A percentile compares a stretch with the other conserved stretches of the same genome.
Evolutionary conservation across 2,113 vertebrate species (phyloP).

Genomic region (Actenoides lindsayi): DNA sequence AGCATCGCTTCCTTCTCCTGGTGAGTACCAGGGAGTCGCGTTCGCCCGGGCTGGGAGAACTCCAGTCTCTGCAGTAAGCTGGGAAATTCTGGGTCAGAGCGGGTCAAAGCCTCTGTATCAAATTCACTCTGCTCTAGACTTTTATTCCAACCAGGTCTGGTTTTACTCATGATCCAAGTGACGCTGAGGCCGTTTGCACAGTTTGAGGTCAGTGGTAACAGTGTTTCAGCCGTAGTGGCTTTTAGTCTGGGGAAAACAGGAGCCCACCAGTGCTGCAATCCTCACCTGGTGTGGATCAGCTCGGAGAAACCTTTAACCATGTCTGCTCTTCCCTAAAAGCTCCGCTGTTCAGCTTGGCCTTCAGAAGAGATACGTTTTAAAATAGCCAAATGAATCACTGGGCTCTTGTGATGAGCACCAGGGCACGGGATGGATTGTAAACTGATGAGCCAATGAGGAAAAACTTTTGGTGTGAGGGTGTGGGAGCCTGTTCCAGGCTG

Average conservation of each 20-base stretch:
- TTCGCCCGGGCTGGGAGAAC: background rate
- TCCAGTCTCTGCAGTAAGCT: background rate
- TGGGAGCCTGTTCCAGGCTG: background rate
- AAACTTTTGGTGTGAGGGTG: background rate
- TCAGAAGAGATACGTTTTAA: background rate
- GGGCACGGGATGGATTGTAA: background rate
- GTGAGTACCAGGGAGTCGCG: background rate
- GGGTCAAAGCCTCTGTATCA: background rate
- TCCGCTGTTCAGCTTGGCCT: background rate
- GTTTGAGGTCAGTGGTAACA: background rate
- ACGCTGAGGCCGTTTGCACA: background rate
- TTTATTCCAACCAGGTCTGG: background rate
- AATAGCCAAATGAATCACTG: background rate
- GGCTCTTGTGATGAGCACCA: background rate
- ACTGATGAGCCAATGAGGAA: background rate
- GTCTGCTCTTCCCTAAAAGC: background rate
- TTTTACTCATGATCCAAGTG: background rate
- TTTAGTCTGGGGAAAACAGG: background rate
- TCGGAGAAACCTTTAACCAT: background rate
- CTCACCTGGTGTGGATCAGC: no score
- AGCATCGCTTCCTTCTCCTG: background rate
- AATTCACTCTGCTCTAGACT: background rate
- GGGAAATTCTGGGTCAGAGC: background rate
- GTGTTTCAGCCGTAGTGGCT: background rate
- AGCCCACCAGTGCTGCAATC: background rate